Conservation (phyloP, 2,888 invertebrate genomes). For the Mactromeris polynyma region DNA sequence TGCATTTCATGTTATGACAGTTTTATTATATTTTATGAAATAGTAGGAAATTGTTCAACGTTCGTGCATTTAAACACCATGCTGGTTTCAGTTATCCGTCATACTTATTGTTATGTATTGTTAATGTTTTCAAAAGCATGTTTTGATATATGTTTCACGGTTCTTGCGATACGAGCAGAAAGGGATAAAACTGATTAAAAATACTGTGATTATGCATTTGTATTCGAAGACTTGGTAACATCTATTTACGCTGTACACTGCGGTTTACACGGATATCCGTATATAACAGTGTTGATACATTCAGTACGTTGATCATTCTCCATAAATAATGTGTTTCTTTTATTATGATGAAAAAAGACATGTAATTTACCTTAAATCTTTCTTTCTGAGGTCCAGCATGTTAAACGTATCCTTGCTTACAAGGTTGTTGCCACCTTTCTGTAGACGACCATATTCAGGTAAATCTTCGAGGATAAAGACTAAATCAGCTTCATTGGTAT, state of each 20-base stretch:
- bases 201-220: background rate
- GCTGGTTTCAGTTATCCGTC: background rate
- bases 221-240: background rate
- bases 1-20: background rate
- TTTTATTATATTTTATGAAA: conserved; percentile 10
- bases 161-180: background rate
- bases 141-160: background rate
- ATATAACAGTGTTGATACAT: too few relatives aligned
- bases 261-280: background rate
- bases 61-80: background rate
- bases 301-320: too few relatives aligned
- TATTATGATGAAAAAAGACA: background rate
- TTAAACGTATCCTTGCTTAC: conserved; percentile 83
- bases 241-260: background rate
- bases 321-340: too few relatives aligned
- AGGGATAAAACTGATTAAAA: background rate
- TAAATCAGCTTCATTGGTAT: conserved; percentile 83
- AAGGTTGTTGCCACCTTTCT: conserved; percentile 83
- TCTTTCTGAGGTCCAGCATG: conserved; percentile 80
- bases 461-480: conserved; percentile 82
- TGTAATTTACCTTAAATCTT: conserved; percentile 80
- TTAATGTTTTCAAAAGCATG: conserved; percentile 6
- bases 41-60: background rate
- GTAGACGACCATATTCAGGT: conserved; percentile 85
- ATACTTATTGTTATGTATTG: background rate